Evolutionary conservation across 2,113 vertebrate species (phyloP), one percentile per base, ranked within the genome.

Genomic region (Ictalurus punctatus): DNA sequence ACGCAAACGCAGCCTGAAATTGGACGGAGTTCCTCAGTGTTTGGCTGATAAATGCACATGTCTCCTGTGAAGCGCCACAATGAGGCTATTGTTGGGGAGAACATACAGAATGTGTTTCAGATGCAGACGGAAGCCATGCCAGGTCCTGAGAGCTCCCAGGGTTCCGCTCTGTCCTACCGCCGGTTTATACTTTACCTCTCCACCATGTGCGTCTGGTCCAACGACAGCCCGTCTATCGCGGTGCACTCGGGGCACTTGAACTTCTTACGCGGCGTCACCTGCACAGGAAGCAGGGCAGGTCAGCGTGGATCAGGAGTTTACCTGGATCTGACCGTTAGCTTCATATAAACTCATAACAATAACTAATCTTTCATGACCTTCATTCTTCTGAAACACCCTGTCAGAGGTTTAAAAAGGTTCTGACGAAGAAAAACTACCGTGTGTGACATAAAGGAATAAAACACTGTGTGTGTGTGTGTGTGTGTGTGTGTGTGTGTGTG

Each of bases 211-310:
- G 98, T 99, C 96, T 99, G 98, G 95, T 99, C 98, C 86, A 99
- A 93, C 0, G 98, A 99, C 91, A 99, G 96, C 63, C 98, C 98
- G 87, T 99, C 98, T 48, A 99, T 99, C 91, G 98, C 98, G 0
- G 98, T 99, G 92, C 98, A 99, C 95, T 99, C 98, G 19, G 98
- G 98, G 94, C 98, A 99, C 94, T 99, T 99, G 95, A 99, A 99
- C 95, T 99, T 99, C 94, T 99, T 99, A 48, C 98, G 96, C 16
- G 98, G 98, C 88, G 98, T 99, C 93, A 99, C 98, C 98, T 99
- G 84, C 4, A 80, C n/a, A 74, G 79, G 52, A 67, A 56, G 19
- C 67, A 59, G 14, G 23, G 12, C 19, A 2, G 6, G 40, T 83
- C 56, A 61, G 81, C 6, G 21, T 1, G 0, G 30, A 37, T 34